A percentile compares a stretch with the other conserved stretches of the same genome.
phyloP scores from a whole-genome alignment of 2,797 vertebrate genomes.

The Coccyzus lansbergi region DNA sequence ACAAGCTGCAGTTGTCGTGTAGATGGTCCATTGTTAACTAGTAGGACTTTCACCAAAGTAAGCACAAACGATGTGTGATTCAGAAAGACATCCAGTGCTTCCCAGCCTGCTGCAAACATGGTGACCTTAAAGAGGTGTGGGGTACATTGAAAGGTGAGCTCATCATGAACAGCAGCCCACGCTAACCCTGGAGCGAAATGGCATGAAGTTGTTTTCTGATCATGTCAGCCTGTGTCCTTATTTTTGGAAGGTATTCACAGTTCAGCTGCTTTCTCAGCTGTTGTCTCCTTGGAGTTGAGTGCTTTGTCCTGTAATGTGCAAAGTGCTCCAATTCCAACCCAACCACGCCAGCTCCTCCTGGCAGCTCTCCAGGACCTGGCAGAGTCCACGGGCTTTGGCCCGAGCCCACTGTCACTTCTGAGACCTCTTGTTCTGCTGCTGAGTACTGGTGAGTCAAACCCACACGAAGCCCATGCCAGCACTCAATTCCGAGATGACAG shows the following conservation, averaged over 20 bases:
- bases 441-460: not conserved
- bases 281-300: not conserved
- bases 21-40: not conserved
- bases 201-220: not conserved
- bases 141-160: not conserved
- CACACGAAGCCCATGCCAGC: not conserved
- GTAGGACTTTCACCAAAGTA: not conserved
- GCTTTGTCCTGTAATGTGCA: not conserved
- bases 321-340: not conserved
- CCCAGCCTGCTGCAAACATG: not conserved
- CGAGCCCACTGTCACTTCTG: not conserved
- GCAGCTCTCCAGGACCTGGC: not conserved
- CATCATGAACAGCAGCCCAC: not conserved
- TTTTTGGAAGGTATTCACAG: not conserved
- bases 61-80: not conserved
- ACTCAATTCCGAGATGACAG: not conserved
- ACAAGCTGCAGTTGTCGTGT: not conserved
- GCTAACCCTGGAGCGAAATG: not conserved
- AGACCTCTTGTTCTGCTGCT: not conserved
- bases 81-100: not conserved
- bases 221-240: fast-evolving
- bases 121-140: not conserved
- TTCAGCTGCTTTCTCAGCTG: not conserved
- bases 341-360: not conserved
- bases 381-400: not conserved